Evolutionary conservation across 2,888 invertebrate genomes (phyloP).

Genomic region (Prostheceraeus crozeri): DNA sequence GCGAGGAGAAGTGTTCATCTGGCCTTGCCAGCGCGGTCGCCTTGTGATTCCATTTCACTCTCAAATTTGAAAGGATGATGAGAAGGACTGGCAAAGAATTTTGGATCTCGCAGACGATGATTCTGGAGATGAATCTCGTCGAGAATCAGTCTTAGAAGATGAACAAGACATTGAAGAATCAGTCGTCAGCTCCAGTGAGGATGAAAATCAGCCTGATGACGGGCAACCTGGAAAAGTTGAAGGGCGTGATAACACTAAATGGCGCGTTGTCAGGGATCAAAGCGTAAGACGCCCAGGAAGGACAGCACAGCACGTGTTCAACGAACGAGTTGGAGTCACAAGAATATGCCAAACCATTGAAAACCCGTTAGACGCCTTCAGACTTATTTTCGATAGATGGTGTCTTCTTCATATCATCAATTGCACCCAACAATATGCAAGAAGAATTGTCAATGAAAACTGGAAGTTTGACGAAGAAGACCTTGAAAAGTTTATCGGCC

Average conservation of each 20-base stretch:
- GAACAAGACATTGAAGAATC: constrained; percentile 22
- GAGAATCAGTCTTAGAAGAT: constrained; percentile 14
- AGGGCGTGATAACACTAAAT: constrained; percentile 15
- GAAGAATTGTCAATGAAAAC: constrained; percentile 11
- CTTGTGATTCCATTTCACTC: no score
- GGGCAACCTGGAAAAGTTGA: constrained; percentile 1
- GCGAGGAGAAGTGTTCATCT: no score
- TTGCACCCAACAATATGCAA: constrained; percentile 11
- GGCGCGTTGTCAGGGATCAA: constrained; percentile 14
- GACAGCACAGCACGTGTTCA: constrained; percentile 16
- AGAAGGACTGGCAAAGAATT: constrained; percentile 12
- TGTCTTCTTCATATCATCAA: constrained; percentile 18
- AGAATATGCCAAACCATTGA: constrained; percentile 22
- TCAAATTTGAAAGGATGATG: no score
- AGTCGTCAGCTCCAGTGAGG: constrained; percentile 23
- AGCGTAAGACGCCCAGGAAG: constrained; percentile 9
- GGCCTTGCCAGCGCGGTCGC: no score
- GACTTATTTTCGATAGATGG: constrained; percentile 18
- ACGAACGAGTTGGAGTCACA: constrained; percentile 24
- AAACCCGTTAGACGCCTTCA: constrained; percentile 20
- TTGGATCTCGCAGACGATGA: constrained; percentile 9
- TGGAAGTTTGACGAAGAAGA: constrained; percentile 22
- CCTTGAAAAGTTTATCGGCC: constrained; percentile 26
- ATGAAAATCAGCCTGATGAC: constrained; percentile 18
- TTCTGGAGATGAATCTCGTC: constrained; percentile 17